Percentiles rank a stretch among this genome's conserved stretches.
Conservation (phyloP, 2,113 vertebrate species). For the Channa maculata region DNA sequence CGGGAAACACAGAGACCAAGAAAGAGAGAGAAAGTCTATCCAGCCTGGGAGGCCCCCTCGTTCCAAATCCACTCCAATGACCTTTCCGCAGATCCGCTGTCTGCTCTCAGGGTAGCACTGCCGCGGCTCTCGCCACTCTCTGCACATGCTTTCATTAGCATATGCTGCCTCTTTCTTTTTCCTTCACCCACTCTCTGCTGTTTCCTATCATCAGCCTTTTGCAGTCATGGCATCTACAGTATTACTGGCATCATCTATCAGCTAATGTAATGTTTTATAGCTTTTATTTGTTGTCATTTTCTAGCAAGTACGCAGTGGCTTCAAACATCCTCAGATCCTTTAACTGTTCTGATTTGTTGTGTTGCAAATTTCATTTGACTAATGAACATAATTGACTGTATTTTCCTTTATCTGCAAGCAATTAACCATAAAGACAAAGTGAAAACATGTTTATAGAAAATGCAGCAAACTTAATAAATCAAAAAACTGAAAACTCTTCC, state of each 20-base stretch:
- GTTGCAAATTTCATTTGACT: too few species aligned
- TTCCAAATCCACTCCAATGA: slow-evolving; percentile 72
- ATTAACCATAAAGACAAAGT: too few species aligned
- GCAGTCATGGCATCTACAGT: neutral
- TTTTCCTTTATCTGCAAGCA: too few species aligned
- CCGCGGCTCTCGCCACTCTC: slow-evolving; percentile 40
- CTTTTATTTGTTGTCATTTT: neutral
- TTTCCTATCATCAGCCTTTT: slow-evolving; percentile 14
- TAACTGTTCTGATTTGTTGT: too few species aligned
- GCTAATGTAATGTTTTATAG: neutral
- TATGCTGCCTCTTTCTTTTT: slow-evolving; percentile 53
- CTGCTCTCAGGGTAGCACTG: slow-evolving; percentile 60
- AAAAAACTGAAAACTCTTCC: too few species aligned
- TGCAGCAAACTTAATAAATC: too few species aligned
- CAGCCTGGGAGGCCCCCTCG: slow-evolving; percentile 68
- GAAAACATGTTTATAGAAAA: too few species aligned
- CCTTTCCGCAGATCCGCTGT: slow-evolving; percentile 73
- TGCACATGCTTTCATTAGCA: slow-evolving; percentile 68
- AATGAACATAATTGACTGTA: too few species aligned
- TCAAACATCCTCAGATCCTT: too few species aligned
- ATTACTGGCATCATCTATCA: slow-evolving; percentile 6
- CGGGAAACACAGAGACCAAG: slow-evolving; percentile 26
- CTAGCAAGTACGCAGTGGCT: too few species aligned
- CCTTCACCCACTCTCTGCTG: neutral
- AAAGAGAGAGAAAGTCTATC: slow-evolving; percentile 30